Percentiles rank a stretch among this genome's conserved stretches.
These are phyloP conservation scores for Platerodrilus igneus DNA, from an alignment of 2,888 invertebrate genomes.

Conservation along the genomic window DNA sequence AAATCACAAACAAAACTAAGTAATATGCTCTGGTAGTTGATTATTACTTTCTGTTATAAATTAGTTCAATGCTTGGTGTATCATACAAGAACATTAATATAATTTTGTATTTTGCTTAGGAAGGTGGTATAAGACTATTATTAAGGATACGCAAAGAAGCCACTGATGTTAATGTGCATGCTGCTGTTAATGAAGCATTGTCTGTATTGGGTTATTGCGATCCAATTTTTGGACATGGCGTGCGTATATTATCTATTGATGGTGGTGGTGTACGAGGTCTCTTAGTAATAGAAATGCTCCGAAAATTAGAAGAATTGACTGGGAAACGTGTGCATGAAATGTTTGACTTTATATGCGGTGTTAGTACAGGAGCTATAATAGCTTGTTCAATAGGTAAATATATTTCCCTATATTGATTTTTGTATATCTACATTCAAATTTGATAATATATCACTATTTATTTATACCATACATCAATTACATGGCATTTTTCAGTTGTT, in stretches of 20 bases:
- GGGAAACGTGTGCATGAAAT: constrained; percentile 66
- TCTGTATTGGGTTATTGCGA: constrained; percentile 68
- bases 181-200: constrained; percentile 53
- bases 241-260: constrained; percentile 79
- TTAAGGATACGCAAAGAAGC: constrained; percentile 52
- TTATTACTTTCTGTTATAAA: no score
- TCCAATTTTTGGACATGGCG: constrained; percentile 66
- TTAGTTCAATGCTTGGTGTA: no score
- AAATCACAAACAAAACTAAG: no score
- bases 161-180: constrained; percentile 41
- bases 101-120: constrained; percentile 46
- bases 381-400: constrained; percentile 64
- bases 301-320: constrained; percentile 68
- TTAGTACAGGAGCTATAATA: constrained; percentile 79
- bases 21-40: no score
- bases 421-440: no score
- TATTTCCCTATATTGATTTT: no score
- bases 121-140: constrained; percentile 63
- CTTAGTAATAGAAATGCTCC: constrained; percentile 76
- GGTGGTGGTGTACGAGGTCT: constrained; percentile 90
- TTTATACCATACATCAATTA: no score
- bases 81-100: constrained; percentile 5
- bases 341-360: constrained; percentile 85
- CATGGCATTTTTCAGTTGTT: no score
- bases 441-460: no score